Evolutionary conservation across 2,888 invertebrate genomes (phyloP).

Genomic region (Macrosiphum euphorbiae): DNA sequence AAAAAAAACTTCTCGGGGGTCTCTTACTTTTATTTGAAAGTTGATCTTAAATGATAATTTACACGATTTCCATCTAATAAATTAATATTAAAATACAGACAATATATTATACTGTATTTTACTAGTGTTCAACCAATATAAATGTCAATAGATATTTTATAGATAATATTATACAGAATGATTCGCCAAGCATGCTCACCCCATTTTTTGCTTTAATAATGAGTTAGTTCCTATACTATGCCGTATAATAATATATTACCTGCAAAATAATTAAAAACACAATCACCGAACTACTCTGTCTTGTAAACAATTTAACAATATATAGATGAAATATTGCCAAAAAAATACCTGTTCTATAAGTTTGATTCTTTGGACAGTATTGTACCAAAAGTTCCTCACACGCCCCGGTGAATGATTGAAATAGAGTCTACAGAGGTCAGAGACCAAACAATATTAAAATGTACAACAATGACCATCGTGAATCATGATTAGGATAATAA

Average conservation of each 20-base stretch:
- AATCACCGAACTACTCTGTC: not conserved
- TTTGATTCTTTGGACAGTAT: not conserved
- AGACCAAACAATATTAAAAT: not conserved
- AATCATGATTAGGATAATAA: not conserved
- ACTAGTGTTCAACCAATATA: not conserved
- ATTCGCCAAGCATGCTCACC: too few species aligned
- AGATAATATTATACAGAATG: too few species aligned
- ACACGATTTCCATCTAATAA: not conserved
- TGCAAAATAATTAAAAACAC: not conserved
- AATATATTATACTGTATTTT: not conserved
- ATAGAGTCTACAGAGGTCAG: not conserved
- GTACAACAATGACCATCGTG: not conserved
- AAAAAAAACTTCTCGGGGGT: not conserved
- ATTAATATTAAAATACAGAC: not conserved
- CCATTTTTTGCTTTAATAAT: too few species aligned
- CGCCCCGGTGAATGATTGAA: not conserved
- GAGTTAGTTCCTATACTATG: too few species aligned
- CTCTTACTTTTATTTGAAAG: not conserved
- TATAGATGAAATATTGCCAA: not conserved
- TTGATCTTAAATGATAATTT: not conserved
- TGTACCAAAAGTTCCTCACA: not conserved
- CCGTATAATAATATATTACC: not conserved
- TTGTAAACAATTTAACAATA: too few species aligned
- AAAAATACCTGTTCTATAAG: not conserved
- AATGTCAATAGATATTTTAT: not conserved